A percentile compares a stretch with the other conserved stretches of the same genome.
phyloP scores from a whole-genome alignment of 1,140 invertebrate species.

The Lepeophtheirus salmonis region DNA sequence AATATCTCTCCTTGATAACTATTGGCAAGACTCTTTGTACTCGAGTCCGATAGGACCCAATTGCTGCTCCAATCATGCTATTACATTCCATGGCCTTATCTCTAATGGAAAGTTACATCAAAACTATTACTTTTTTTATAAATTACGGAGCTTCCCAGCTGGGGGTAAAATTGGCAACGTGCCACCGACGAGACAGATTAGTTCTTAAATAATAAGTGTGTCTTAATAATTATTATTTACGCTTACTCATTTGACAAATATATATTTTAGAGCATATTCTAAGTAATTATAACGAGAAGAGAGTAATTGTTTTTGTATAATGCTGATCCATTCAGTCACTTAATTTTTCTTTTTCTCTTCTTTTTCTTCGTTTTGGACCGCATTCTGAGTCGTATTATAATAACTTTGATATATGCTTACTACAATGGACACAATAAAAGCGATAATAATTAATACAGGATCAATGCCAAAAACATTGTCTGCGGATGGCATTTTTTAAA shows the following conservation, averaged over 20 bases:
- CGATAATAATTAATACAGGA: not conserved
- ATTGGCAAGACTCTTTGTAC: slow-evolving; percentile 18
- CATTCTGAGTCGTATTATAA: no score
- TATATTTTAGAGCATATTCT: no score
- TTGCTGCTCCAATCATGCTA: slow-evolving; percentile 15
- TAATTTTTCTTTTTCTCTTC: not conserved
- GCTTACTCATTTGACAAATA: no score
- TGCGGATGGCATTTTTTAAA: no score
- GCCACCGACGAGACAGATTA: not conserved
- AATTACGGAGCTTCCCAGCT: not conserved
- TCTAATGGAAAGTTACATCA: slow-evolving; percentile 14
- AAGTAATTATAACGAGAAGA: no score
- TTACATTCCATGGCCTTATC: slow-evolving; percentile 5
- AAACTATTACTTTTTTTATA: slow-evolving; percentile 14
- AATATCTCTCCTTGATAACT: slow-evolving; percentile 25
- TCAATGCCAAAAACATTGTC: not conserved
- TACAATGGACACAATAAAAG: not conserved
- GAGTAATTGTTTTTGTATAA: no score
- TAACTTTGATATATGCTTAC: not conserved
- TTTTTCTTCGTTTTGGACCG: not conserved
- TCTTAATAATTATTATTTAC: no score
- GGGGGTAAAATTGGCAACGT: slow-evolving; percentile 4
- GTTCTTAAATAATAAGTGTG: not conserved
- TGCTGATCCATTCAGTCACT: no score
- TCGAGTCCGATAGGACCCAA: slow-evolving; percentile 12